Evolutionary conservation across 2,888 invertebrate species (phyloP), one percentile per base, ranked within the genome.

Genomic region (Agonopterix heracliana): DNA sequence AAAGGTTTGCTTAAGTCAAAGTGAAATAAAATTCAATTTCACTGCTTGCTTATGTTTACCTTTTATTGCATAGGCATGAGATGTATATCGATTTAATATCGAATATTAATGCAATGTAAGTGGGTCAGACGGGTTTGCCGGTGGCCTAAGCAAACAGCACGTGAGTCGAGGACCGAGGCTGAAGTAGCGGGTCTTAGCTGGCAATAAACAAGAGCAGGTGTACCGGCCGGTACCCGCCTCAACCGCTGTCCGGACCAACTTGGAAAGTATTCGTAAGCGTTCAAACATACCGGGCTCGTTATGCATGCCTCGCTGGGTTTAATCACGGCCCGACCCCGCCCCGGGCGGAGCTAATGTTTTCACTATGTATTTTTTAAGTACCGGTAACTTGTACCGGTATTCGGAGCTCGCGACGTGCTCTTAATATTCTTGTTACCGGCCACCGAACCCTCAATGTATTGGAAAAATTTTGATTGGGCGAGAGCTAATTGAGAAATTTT

Each of bases 321-420:
- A 87, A 87, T 86, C 86, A 86, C 74, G 74, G 74, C 61, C 73
- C 68, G 63, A 71, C 74, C 75, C 75, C 71, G 80, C 82, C 81
- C 67, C 69, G 65, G 77, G 83, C 79, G 62, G 61, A 71, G 68
- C 75, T 81, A 78, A 81, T 84, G 81, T 84, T 84, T 84, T 81
- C 77, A 82, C 84, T 81, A 81, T 84, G 81, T 86, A 83, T 86
- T 86, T 87, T 85, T 85, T 80, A 79, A 81, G 78, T 76, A 70
- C 72, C 68, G 54, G 62, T 62, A 68, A 41, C 41, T 12, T n/a
- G 10, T 9, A 38, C 38, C n/a, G 66, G 64, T 63, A 64, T 71
- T 71, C 64, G 57, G 52, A 44, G 50, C 55, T 55, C 58, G 59
- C 54, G 52, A 58, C 61, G 57, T 52, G 57, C 59, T 63, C 61